Evolutionary conservation across 1,140 invertebrate genomes (phyloP), one percentile per base, ranked within the genome.

Genomic region (Penaeus japonicus): DNA sequence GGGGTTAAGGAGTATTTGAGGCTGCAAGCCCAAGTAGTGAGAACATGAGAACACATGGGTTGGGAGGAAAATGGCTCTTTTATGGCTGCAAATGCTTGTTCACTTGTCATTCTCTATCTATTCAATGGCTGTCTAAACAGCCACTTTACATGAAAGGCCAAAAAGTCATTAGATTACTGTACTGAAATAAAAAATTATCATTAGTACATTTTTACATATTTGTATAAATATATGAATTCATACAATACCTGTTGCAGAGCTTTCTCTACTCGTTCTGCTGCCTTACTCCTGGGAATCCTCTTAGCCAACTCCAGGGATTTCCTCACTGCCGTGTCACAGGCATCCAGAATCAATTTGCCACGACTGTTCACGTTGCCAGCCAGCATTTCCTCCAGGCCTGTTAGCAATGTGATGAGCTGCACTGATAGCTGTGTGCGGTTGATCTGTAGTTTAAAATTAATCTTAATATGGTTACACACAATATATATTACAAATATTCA

Each of bases 351-450:
- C 62, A 88, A 20, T 30, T 83, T 88, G 18, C 87, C 87, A 20
- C 80, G 80, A 1, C 87, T 81, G 59, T 82, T 82, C 7, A 82
- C 35, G 4, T 83, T 79, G 27, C 87, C 87, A 12, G 65, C 30
- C 4, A 82, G 24, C 62, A 88, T 78, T 82, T 88, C 87, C 24
- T 88, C 87, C 5, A 88, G 73, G 39, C 80, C 79, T 24, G 87
- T 75, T 35, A 88, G 47, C 17, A 88, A 47, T 24, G 87, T 82
- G 17, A 73, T 70, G 24, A 88, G 81, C 81, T 88, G 87, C n/a
- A 82, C 47, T 27, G 87, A 88, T 22, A 88, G 70, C 54, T 88
- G 87, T 39, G 87, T 88, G 5, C 87, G 79, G 59, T 77, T 84
- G 30, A 88, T 81, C 87, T 88, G 80, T 27, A 77, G 22, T n/a